These are phyloP conservation scores for Timema cristinae DNA, from an alignment of 2,888 invertebrate genomes.

Conservation along the genomic window DNA sequence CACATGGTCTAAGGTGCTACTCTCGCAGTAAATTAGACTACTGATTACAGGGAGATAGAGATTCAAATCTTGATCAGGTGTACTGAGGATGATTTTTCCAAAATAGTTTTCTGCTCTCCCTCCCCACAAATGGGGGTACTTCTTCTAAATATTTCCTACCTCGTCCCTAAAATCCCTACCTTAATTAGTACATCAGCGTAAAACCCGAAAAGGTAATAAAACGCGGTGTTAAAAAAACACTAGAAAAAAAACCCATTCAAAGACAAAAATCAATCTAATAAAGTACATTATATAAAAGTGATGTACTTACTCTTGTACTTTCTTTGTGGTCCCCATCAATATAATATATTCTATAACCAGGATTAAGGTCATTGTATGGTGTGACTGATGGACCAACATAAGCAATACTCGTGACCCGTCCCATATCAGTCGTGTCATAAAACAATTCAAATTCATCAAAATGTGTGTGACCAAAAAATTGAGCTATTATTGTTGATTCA, in stretches of 20 bases:
- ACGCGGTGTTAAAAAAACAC: too few species aligned
- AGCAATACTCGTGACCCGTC: constrained; percentile 77
- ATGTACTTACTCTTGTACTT: constrained; percentile 65
- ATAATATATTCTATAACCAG: constrained; percentile 93
- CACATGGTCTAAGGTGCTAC: too few species aligned
- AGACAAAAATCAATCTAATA: background rate
- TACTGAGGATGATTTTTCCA: too few species aligned
- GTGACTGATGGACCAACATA: constrained; percentile 94
- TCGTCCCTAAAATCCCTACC: too few species aligned
- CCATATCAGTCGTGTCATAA: constrained; percentile 79
- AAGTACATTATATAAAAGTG: constrained; percentile 11
- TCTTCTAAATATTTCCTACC: too few species aligned
- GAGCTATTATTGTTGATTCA: constrained; percentile 83
- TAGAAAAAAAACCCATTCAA: background rate
- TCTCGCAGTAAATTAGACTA: too few species aligned
- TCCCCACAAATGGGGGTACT: too few species aligned
- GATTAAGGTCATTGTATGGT: constrained; percentile 88
- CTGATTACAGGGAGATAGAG: too few species aligned
- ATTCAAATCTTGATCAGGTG: too few species aligned
- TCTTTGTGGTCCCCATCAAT: constrained; percentile 88
- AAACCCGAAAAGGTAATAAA: too few species aligned
- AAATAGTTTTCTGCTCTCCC: too few species aligned
- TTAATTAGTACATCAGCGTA: too few species aligned
- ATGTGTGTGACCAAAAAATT: constrained; percentile 93
- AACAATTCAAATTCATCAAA: constrained; percentile 92